Conservation (phyloP, 37 sponge, comb jelly and placozoan species). For the Beroe ovata region DNA sequence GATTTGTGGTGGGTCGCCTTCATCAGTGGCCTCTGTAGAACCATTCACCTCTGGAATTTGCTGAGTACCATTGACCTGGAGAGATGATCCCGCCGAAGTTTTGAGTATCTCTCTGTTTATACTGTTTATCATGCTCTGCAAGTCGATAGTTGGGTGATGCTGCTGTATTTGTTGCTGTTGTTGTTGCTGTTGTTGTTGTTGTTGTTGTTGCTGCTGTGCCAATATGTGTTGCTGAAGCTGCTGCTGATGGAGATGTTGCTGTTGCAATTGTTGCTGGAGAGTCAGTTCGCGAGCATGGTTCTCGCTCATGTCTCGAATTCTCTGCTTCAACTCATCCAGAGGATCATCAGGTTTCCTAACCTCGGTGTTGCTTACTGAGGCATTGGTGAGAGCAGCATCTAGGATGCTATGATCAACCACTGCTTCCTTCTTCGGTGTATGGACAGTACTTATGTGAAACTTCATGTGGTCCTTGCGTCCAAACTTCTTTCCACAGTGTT, state of each 20-base stretch:
- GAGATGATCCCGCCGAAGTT: slow-evolving; percentile 1
- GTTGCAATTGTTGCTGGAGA: slow-evolving; percentile 49
- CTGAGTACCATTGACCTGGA: not conserved
- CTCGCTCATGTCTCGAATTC: slow-evolving; percentile 66
- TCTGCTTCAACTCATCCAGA: slow-evolving; percentile 57
- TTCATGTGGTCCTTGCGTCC: slow-evolving; percentile 65
- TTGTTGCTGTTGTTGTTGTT: slow-evolving; percentile 17
- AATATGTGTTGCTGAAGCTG: slow-evolving; percentile 54
- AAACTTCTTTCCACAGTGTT: slow-evolving; percentile 64
- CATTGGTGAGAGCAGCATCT: slow-evolving; percentile 22
- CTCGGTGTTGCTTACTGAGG: slow-evolving; percentile 7
- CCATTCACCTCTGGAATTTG: not conserved
- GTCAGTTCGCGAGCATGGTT: slow-evolving; percentile 51
- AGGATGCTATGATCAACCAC: slow-evolving; percentile 28
- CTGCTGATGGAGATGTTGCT: slow-evolving; percentile 58
- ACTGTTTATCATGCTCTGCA: slow-evolving; percentile 53
- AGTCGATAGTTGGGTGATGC: slow-evolving; percentile 18
- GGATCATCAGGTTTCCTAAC: slow-evolving; percentile 44
- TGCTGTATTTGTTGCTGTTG: slow-evolving; percentile 33
- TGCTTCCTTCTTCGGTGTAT: slow-evolving; percentile 53
- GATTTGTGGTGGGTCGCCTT: not conserved
- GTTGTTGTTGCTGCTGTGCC: slow-evolving; percentile 37
- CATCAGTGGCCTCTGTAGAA: not conserved
- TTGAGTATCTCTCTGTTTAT: slow-evolving; percentile 59
- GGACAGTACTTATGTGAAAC: slow-evolving; percentile 59